Conservation (phyloP, 2,797 vertebrate species). For the Malurus leucopterus region DNA sequence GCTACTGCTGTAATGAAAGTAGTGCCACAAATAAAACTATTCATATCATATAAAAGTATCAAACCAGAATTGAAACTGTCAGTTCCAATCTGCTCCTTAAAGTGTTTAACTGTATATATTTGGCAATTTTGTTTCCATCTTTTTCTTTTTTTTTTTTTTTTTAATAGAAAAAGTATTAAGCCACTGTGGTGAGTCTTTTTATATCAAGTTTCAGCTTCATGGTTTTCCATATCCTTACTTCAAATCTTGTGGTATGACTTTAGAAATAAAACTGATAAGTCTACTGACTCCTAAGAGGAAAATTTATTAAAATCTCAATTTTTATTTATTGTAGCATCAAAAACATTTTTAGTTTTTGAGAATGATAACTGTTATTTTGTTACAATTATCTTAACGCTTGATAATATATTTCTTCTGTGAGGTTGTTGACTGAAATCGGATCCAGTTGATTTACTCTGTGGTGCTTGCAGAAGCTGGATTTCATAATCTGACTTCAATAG, state of each 20-base stretch:
- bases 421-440: neutral
- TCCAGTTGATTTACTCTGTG: neutral
- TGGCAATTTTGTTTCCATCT: accelerated
- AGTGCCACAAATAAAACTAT: neutral
- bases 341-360: neutral
- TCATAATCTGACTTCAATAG: neutral
- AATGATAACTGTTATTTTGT: neutral
- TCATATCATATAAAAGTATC: neutral
- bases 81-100: neutral
- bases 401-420: neutral
- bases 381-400: neutral
- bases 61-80: neutral
- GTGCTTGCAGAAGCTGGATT: neutral
- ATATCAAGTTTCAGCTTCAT: neutral
- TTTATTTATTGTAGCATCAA: neutral
- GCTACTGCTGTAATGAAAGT: accelerated
- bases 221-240: neutral
- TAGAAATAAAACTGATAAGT: neutral
- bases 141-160: neutral
- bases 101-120: neutral
- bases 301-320: neutral
- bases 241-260: neutral
- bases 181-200: neutral
- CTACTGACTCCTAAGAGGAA: neutral
- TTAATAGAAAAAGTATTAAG: neutral